These are phyloP conservation scores for Adelphocoris suturalis DNA, from an alignment of 2,888 invertebrate genomes.

Conservation along the genomic window DNA sequence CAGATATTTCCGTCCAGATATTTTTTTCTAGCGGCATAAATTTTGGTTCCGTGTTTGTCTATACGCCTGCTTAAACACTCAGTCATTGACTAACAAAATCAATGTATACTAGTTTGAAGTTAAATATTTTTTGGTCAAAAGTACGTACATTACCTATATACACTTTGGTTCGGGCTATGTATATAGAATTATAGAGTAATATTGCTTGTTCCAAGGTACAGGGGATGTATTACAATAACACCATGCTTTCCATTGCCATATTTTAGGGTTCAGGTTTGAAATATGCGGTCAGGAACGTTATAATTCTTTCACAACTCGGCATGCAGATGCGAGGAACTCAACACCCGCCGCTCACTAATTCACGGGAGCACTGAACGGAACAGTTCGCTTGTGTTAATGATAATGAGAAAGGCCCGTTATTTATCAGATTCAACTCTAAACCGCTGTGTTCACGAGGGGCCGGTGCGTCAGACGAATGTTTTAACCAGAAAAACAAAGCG, in stretches of 20 bases:
- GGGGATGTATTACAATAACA: too few relatives aligned
- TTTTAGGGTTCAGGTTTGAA: neutral
- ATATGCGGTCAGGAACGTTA: slow-evolving; percentile 33
- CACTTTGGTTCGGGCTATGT: too few relatives aligned
- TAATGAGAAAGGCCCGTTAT: slow-evolving; percentile 54
- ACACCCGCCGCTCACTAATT: slow-evolving; percentile 54
- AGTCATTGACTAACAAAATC: too few relatives aligned
- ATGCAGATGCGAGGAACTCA: slow-evolving; percentile 52
- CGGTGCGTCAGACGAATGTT: slow-evolving; percentile 3
- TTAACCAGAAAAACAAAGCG: neutral
- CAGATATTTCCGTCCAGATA: too few relatives aligned
- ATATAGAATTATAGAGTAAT: too few relatives aligned
- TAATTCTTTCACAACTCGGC: slow-evolving; percentile 49
- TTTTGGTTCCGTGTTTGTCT: too few relatives aligned
- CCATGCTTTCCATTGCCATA: neutral
- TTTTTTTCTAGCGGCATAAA: too few relatives aligned
- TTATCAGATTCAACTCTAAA: slow-evolving; percentile 44
- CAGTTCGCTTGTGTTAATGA: slow-evolving; percentile 65
- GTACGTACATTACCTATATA: too few relatives aligned
- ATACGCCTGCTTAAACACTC: too few relatives aligned
- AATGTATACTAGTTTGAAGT: too few relatives aligned
- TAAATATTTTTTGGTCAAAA: too few relatives aligned
- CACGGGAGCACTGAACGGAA: slow-evolving; percentile 55
- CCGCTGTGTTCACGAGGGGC: slow-evolving; percentile 26
- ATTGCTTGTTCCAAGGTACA: too few relatives aligned